phyloP scores from a whole-genome alignment of 2,113 vertebrate genomes.

The Rostratula benghalensis region DNA sequence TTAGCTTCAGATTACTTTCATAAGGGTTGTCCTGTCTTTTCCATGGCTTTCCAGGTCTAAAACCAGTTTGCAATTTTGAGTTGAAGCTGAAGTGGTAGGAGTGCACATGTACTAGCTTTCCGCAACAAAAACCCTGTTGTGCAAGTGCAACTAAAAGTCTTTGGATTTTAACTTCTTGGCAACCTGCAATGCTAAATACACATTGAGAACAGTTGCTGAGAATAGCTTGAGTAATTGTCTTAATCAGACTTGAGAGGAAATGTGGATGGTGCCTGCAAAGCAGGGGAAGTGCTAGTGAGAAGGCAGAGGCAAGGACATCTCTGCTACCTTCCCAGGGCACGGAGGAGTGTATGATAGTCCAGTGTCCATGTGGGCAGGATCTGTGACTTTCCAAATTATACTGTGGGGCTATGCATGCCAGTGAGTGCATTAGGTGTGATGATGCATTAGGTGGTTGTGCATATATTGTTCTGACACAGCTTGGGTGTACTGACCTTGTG shows the following conservation, averaged over 20 bases:
- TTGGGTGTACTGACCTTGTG: background rate
- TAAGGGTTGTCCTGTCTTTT: background rate
- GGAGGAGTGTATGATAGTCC: background rate
- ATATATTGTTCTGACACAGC: background rate
- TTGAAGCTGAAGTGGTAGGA: background rate
- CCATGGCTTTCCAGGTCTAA: background rate
- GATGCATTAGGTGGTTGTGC: background rate
- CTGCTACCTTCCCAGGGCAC: background rate
- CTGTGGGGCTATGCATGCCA: accelerated
- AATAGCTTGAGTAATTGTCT: background rate
- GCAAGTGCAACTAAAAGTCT: background rate
- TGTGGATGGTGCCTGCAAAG: background rate
- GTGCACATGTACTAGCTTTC: accelerated
- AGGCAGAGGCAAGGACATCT: accelerated
- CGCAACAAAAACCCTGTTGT: background rate
- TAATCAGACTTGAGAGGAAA: background rate
- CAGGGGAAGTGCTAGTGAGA: background rate
- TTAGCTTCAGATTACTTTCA: background rate
- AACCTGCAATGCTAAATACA: background rate
- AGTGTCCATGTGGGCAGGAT: accelerated
- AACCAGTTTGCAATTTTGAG: background rate
- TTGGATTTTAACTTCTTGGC: background rate
- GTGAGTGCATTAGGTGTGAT: accelerated
- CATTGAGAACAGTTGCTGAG: background rate
- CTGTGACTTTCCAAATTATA: accelerated